Evolutionary conservation across 2,888 invertebrate species (phyloP).

Genomic region (Drosophila yooni): DNA sequence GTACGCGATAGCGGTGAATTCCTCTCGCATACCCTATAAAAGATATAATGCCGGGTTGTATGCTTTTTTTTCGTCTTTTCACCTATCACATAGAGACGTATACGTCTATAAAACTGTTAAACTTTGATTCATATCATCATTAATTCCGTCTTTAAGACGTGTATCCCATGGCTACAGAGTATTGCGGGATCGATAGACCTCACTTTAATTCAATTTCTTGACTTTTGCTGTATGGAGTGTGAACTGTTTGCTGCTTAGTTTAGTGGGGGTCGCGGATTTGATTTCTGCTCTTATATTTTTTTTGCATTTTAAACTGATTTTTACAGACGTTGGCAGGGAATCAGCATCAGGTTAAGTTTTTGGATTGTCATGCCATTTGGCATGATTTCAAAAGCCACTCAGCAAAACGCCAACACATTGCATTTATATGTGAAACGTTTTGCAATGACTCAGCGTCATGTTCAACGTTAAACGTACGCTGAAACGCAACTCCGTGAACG

Average conservation of each 20-base stretch:
- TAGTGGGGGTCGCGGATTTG: conserved; percentile 62
- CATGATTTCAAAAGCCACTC: conserved; percentile 42
- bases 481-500: conserved; percentile 26
- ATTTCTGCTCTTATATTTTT: conserved; percentile 43
- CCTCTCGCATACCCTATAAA: neutral
- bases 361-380: conserved; percentile 43
- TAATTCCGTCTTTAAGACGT: neutral
- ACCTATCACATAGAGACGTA: neutral
- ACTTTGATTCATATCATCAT: neutral
- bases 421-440: conserved; percentile 32
- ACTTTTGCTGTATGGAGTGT: conserved; percentile 26
- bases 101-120: neutral
- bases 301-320: conserved; percentile 37
- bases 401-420: conserved; percentile 37
- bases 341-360: conserved; percentile 31
- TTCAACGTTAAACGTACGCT: conserved; percentile 34
- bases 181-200: neutral
- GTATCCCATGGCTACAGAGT: conserved; percentile 7
- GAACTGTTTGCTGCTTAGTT: conserved; percentile 54
- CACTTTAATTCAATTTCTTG: conserved; percentile 9
- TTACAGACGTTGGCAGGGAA: conserved; percentile 21
- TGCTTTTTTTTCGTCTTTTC: neutral
- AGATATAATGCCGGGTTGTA: neutral
- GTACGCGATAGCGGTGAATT: conserved; percentile 63
- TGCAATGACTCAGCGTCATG: conserved; percentile 33